Evolutionary conservation across 2,888 invertebrate species (phyloP).

Genomic region (Andrena minutula): DNA sequence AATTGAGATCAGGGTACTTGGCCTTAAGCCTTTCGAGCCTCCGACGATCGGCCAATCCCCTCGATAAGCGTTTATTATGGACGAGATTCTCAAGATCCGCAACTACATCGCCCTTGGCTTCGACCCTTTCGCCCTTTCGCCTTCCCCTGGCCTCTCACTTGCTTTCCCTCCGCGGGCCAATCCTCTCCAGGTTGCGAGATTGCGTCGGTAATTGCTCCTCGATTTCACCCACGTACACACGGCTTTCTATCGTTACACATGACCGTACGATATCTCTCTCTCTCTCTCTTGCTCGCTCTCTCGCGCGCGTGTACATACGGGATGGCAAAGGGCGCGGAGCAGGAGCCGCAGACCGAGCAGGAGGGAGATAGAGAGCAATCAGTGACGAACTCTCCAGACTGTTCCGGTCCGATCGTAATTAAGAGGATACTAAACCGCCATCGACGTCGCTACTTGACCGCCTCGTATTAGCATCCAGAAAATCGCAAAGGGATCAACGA

Average conservation of each 20-base stretch:
- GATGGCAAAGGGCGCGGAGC: constrained; percentile 2
- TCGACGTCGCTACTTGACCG: constrained; percentile 60
- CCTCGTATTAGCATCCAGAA: constrained; percentile 61
- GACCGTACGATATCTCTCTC: constrained; percentile 9
- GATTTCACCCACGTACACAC: constrained; percentile 65
- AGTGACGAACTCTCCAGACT: constrained; percentile 71
- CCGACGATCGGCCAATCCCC: constrained; percentile 68
- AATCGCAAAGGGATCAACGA: constrained; percentile 30
- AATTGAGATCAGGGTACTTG: constrained; percentile 74
- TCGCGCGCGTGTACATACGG: constrained; percentile 22
- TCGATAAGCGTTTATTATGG: constrained; percentile 72
- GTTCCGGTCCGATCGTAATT: constrained; percentile 70
- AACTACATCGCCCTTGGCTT: constrained; percentile 45
- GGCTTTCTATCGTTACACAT: constrained; percentile 39
- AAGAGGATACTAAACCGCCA: constrained; percentile 68
- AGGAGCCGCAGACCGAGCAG: neutral
- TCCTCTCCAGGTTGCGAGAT: constrained; percentile 66
- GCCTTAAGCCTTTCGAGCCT: constrained; percentile 67
- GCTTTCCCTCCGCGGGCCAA: constrained; percentile 37
- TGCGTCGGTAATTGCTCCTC: constrained; percentile 76
- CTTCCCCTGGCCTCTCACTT: neutral
- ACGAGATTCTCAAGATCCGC: constrained; percentile 64
- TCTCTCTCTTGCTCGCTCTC: too few species aligned
- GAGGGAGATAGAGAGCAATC: constrained; percentile 58
- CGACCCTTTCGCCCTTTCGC: constrained; percentile 30